A percentile compares a stretch with the other conserved stretches of the same genome.
These are phyloP conservation scores for Telenomus remus DNA, from an alignment of 1,140 invertebrate species.

Conservation along the genomic window DNA sequence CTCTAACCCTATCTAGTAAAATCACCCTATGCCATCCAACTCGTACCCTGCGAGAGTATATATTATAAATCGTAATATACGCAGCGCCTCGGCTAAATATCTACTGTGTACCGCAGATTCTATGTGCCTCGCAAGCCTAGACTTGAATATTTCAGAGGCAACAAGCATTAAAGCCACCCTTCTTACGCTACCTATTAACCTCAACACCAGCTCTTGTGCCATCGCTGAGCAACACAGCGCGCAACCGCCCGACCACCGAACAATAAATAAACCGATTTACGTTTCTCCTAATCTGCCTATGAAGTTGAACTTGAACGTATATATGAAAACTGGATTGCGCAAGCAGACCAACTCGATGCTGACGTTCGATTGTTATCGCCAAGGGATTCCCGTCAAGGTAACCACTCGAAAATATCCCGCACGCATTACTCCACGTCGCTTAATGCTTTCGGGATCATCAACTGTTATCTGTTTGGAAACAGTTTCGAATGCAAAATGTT, in stretches of 20 bases:
- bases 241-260: conserved; percentile 47
- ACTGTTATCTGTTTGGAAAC: conserved; percentile 47
- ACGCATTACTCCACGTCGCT: conserved; percentile 3
- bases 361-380: conserved; percentile 14
- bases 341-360: conserved; percentile 13
- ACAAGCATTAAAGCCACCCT: conserved; percentile 73
- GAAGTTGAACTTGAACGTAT: conserved; percentile 40
- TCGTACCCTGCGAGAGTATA: conserved; percentile 57
- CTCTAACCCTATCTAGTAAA: conserved; percentile 68
- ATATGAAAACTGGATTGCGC: conserved; percentile 17
- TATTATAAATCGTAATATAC: conserved; percentile 74
- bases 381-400: not conserved
- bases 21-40: conserved; percentile 52
- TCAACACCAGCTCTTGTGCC: conserved; percentile 57
- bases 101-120: conserved; percentile 67
- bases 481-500: conserved; percentile 53
- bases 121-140: conserved; percentile 64
- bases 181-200: conserved; percentile 74
- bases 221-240: conserved; percentile 46
- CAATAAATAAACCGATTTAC: conserved; percentile 61
- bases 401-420: conserved; percentile 22
- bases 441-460: conserved; percentile 35
- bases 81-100: conserved; percentile 65
- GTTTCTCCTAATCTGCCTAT: conserved; percentile 55
- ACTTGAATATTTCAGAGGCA: conserved; percentile 73